Evolutionary conservation across 1,140 invertebrate genomes (phyloP), one percentile per base, ranked within the genome.

Genomic region (Vollenhovia emeryi): DNA sequence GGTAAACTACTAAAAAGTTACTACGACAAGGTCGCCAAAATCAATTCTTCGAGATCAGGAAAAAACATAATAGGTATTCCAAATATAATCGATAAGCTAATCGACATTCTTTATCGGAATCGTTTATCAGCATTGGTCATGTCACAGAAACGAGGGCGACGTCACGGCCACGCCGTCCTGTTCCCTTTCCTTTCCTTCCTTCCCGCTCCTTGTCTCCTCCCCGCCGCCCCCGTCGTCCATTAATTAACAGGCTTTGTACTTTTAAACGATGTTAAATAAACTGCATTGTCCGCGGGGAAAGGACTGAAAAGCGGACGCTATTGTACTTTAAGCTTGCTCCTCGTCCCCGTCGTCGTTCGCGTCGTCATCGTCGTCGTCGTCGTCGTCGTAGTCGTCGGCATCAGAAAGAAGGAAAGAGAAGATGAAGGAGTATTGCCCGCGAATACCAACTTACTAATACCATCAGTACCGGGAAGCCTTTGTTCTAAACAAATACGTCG

Each of bases 211-310:
- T 64, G 57, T 64, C 78, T 88, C 75, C 76, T 87, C 86, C 90
- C 78, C 90, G 86, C 80, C 87, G 45, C 86, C 86, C 78, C 73
- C 82, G 48, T 50, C 92, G 91, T 94, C 91, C 93, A 95, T 94
- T 95, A 95, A 95, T 95, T 95, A 95, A 95, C 92, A 94, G 93
- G 91, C 94, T 93, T 95, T 95, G 94, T 95, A 94, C 92, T 94
- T 94, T 94, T 95, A 95, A 95, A 95, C 94, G 94, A 94, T 94
- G 94, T 95, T 94, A 95, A 95, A 95, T 95, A 95, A 95, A 95
- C 92, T 93, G 90, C 87, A 93, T 95, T 95, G 94, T 95, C 89
- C 91, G 84, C 83, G 86, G 89, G 90, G 92, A 94, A 93, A 93
- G 92, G 92, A 93, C 92, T 92, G 92, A 94, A 93, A 94, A 91